Conservation (phyloP, 1,140 invertebrate species). For the Plodia interpunctella region DNA sequence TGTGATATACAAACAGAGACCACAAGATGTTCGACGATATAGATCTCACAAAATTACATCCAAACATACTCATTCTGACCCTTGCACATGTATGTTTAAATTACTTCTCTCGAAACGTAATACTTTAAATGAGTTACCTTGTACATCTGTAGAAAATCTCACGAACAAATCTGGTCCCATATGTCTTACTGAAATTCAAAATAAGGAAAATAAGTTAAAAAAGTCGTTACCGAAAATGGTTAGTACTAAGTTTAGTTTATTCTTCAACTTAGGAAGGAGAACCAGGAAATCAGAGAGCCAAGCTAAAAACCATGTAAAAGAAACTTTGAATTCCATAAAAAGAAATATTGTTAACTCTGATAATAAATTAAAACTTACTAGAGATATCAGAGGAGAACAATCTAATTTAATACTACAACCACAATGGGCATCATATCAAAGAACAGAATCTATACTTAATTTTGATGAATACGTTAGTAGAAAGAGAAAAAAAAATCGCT, state of each 20-base stretch:
- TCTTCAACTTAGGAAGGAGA: neutral
- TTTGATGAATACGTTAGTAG: slow-evolving; percentile 18
- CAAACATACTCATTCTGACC: neutral
- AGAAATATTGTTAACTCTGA: neutral
- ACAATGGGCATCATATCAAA: neutral
- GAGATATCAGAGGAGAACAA: neutral
- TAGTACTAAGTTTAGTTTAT: neutral
- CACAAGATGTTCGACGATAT: neutral
- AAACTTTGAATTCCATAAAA: neutral
- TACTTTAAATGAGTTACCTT: neutral
- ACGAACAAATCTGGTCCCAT: neutral
- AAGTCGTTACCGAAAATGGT: neutral
- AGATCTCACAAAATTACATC: neutral
- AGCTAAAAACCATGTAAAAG: neutral
- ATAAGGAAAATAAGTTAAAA: neutral
- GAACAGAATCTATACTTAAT: neutral
- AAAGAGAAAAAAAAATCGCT: slow-evolving; percentile 40
- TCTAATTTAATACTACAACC: neutral
- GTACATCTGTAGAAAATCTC: neutral
- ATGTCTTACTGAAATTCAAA: neutral
- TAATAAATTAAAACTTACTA: too few relatives aligned
- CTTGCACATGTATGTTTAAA: neutral
- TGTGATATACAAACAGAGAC: neutral
- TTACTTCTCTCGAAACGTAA: neutral
- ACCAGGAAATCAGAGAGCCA: neutral